These are phyloP conservation scores for Tenualosa thibaudeaui DNA, from an alignment of 2,797 vertebrate species.

Conservation along the genomic window DNA sequence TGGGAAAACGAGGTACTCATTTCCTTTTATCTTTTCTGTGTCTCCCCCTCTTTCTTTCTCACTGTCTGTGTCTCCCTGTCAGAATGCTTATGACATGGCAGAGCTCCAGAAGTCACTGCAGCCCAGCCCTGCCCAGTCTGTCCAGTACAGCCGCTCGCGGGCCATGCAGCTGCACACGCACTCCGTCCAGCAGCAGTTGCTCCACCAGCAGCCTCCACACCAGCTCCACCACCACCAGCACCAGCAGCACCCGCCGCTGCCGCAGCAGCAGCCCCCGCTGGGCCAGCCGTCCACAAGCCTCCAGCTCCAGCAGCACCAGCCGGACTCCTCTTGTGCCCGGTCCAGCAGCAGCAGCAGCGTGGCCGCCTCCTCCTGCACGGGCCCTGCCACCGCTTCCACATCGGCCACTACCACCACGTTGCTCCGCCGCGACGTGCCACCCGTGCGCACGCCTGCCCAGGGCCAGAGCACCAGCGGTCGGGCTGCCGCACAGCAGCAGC, in stretches of 20 bases:
- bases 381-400: slow-evolving; percentile 36
- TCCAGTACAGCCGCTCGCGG: slow-evolving; percentile 73
- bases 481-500: slow-evolving; percentile 61
- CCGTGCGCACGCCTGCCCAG: slow-evolving; percentile 64
- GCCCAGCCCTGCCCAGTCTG: slow-evolving; percentile 77
- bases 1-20: background rate
- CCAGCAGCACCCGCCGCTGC: slow-evolving; percentile 56
- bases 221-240: slow-evolving; percentile 58
- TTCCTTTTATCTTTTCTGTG: slow-evolving; percentile 13
- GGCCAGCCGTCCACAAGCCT: slow-evolving; percentile 53
- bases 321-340: slow-evolving; percentile 52
- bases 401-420: slow-evolving; percentile 58
- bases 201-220: slow-evolving; percentile 65
- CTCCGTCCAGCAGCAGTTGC: slow-evolving; percentile 61
- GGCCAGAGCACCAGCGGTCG: slow-evolving; percentile 66
- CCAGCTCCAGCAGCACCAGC: slow-evolving; percentile 64
- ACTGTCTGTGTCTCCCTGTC: slow-evolving; percentile 33
- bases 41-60: slow-evolving; percentile 21
- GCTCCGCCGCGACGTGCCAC: slow-evolving; percentile 62
- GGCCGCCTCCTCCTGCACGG: slow-evolving; percentile 64
- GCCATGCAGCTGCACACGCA: slow-evolving; percentile 65
- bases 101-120: slow-evolving; percentile 88
- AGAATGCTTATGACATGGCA: slow-evolving; percentile 88
- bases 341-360: slow-evolving; percentile 62
- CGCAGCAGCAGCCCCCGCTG: slow-evolving; percentile 59